Base-by-base conservation (phyloP, 2,888 invertebrate genomes). In the Dione juno region DNA sequence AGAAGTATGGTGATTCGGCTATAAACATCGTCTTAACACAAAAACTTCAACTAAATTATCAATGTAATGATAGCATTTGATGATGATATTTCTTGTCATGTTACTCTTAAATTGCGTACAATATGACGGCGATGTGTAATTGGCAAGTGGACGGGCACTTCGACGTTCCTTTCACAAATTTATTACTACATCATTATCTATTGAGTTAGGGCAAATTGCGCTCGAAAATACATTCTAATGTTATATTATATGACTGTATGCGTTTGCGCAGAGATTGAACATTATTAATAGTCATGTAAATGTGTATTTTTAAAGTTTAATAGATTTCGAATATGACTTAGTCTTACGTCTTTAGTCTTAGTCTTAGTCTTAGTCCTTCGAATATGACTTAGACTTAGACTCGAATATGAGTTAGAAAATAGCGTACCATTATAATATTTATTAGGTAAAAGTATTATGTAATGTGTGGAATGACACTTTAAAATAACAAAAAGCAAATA, bases 101-200 rank as follows among this genome's bases (percentile, higher is more conserved):
- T 61, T 61, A 61, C 45, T 61, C 61, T 45, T 61, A 61, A 61
- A 61, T 61, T 61, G 61, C 43, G 53, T 58, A 58, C 50, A 54
- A 54, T 65, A 65, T 69, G 58, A 28, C 52, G 61, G 54, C 40
- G 50, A 67, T 61, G 37, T 52, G 45, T 61, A 61, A 61, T 61
- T 61, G 61, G 43, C 43, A 61, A 61, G 61, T 28, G 45, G 61
- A 37, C 66, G 35, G 52, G 40, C 48, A 50, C 37, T 63, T 40
- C 19, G 54, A 54, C 54, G 71, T 54, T 58, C 69, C 71, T 71
- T 75, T 73, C 73, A 71, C 73, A 69, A 69, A 73, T 71, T 74
- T 71, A 74, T 71, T 73, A 75, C 71, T 67, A 66, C 69, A 65
- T 66, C 65, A 72, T 73, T 70, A 73, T 66, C 72, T 71, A 75